phyloP scores from a whole-genome alignment of 2,797 vertebrate genomes.

The Enteromius anoplus region DNA sequence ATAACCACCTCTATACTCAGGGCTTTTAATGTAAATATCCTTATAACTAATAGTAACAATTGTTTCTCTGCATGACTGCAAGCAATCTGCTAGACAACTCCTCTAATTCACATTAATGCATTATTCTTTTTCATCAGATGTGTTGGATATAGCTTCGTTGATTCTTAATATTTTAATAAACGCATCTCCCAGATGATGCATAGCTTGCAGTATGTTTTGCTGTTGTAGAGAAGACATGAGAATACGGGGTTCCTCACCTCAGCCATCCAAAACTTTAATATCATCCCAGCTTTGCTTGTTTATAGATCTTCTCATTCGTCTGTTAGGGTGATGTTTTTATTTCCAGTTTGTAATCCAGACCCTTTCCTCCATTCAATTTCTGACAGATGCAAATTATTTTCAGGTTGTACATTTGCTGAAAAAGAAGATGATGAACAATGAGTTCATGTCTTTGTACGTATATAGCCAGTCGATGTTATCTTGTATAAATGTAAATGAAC shows the following conservation, averaged over 20 bases:
- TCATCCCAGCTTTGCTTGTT: conserved; percentile 23
- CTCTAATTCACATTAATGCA: neutral
- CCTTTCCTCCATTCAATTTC: neutral
- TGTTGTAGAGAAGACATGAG: neutral
- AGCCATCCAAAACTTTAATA: conserved; percentile 21
- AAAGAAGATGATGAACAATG: neutral
- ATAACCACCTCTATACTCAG: conserved; percentile 11
- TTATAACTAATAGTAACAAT: neutral
- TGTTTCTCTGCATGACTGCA: conserved; percentile 1
- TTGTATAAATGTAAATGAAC: conserved; percentile 87
- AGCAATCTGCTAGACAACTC: neutral
- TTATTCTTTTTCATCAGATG: neutral
- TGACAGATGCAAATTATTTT: conserved; percentile 25
- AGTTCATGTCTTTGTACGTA: neutral
- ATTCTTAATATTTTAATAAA: neutral
- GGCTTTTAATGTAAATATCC: conserved; percentile 1
- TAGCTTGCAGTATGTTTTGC: neutral
- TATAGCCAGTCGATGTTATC: conserved; percentile 53
- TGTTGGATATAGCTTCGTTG: neutral
- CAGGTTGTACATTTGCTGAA: conserved; percentile 2
- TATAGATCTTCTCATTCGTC: neutral
- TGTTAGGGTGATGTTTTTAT: neutral
- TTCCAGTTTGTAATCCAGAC: neutral
- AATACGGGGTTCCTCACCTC: conserved; percentile 17
- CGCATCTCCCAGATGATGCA: neutral